A percentile compares a stretch with the other conserved stretches of the same genome.
Evolutionary conservation across 1,140 invertebrate genomes (phyloP).

Genomic region (Drosophila ercepeae): DNA sequence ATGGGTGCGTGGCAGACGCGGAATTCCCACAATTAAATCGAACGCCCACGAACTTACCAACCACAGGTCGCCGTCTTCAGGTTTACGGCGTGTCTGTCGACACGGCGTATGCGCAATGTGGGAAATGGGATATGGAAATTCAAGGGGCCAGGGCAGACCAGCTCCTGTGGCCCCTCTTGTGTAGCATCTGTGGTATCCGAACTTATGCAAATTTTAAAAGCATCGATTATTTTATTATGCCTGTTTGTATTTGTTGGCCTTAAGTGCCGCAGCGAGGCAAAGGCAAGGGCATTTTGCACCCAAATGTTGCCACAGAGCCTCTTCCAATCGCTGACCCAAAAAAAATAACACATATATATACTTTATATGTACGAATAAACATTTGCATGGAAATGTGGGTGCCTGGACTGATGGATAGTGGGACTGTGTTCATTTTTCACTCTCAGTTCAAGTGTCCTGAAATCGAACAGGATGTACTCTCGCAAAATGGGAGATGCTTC

Average conservation of each 20-base stretch:
- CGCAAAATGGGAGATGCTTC: background rate
- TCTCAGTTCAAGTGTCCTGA: constrained; percentile 19
- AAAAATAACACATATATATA: constrained; percentile 16
- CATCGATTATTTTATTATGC: constrained; percentile 63
- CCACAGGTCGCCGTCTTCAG: constrained; percentile 20
- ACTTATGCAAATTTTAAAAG: constrained; percentile 69
- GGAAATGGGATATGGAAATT: constrained; percentile 27
- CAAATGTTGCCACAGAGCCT: constrained; percentile 7
- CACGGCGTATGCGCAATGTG: constrained; percentile 55
- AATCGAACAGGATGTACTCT: constrained; percentile 4
- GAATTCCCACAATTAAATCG: constrained; percentile 71
- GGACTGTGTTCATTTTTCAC: constrained; percentile 8
- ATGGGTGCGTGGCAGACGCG: constrained; percentile 47
- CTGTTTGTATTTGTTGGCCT: constrained; percentile 34
- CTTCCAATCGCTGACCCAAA: constrained; percentile 36
- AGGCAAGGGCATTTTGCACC: constrained; percentile 8
- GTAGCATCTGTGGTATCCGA: constrained; percentile 55
- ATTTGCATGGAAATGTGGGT: constrained; percentile 43
- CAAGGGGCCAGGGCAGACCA: background rate
- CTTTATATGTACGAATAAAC: constrained; percentile 1
- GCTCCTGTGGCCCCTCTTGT: constrained; percentile 16
- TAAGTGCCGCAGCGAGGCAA: constrained; percentile 8
- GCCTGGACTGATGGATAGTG: constrained; percentile 38
- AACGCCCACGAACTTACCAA: constrained; percentile 34
- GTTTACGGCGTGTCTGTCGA: constrained; percentile 25